Evolutionary conservation across 1,140 invertebrate species (phyloP), one percentile per base, ranked within the genome.

Genomic region (Agrypnia vestita): DNA sequence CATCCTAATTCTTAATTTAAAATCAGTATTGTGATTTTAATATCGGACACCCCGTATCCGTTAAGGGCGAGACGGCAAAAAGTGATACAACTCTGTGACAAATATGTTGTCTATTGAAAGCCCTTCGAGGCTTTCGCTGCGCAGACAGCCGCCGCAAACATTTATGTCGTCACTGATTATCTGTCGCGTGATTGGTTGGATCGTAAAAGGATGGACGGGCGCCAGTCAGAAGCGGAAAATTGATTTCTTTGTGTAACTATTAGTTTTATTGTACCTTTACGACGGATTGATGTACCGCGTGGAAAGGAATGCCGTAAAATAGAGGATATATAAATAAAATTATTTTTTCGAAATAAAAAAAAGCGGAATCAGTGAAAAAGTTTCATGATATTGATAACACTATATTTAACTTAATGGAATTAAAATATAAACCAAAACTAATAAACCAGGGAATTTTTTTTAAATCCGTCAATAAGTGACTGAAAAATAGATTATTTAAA

Each of bases 91-190:
- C 1, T 35, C 67, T 10, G 47, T 71, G 19, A 71, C 67, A 51
- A 71, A 49, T 71, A 71, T 46, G 64, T 21, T 21, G 21, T 47
- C 64, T 71, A 19, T 49, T 49, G 21, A 35, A 25, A 51, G 49
- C 49, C 25, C 49, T 35, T 35, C 17, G 59, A 62, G 59, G 59
- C 59, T 62, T 51, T 62, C 25, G 25, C 59, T 17, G 17, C 59
- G 55, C 55, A 59, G 55, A 17, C 55, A 19, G 55, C 13, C 17
- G 55, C 55, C 55, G 55, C 55, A 59, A 59, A 35, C 17, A 62
- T 11, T 62, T 62, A 62, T 35, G 59, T 62, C 59, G 59, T 62
- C 59, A 62, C 59, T 35, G 59, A 62, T 62, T 62, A 62, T 62
- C 59, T 62, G 11, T 7, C 10, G 17, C 13, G 17, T 62, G 59